These are phyloP conservation scores for Atractosteus spatula DNA, from an alignment of 2,113 vertebrate genomes.

Conservation along the genomic window DNA sequence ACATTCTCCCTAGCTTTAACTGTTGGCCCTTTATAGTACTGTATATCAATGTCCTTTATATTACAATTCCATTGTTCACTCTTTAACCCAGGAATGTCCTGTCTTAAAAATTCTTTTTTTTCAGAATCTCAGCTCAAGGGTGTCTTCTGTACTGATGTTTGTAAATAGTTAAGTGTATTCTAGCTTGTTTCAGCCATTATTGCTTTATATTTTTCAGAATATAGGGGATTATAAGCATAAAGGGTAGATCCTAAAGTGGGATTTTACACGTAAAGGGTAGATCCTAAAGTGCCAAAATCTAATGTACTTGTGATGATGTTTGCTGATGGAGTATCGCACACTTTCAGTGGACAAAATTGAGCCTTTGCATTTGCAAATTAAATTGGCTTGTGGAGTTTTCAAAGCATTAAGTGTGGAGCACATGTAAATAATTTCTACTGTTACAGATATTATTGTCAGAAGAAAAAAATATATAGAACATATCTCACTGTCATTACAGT, in stretches of 20 bases:
- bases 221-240: constrained; percentile 33
- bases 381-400: neutral
- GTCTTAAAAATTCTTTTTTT: constrained; percentile 39
- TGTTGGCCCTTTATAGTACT: constrained; percentile 29
- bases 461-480: constrained; percentile 38
- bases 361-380: neutral
- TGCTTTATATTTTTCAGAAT: constrained; percentile 11
- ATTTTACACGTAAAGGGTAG: constrained; percentile 29
- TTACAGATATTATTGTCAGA: constrained; percentile 58
- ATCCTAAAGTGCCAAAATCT: constrained; percentile 50
- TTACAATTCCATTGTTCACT: constrained; percentile 36
- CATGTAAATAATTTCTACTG: constrained; percentile 77
- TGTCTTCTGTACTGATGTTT: constrained; percentile 36
- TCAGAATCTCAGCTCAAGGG: constrained; percentile 27
- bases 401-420: constrained; percentile 57
- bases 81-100: constrained; percentile 11
- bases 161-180: constrained; percentile 19
- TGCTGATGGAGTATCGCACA: neutral
- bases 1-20: constrained; percentile 28
- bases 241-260: constrained; percentile 39
- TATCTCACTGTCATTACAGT: constrained; percentile 35
- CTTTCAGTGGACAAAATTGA: neutral
- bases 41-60: constrained; percentile 14
- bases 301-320: constrained; percentile 36
- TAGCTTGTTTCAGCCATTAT: constrained; percentile 29